Percentiles rank a stretch among this genome's conserved stretches.
Evolutionary conservation across 2,888 invertebrate genomes (phyloP).

Genomic region (Agonopterix arenella): DNA sequence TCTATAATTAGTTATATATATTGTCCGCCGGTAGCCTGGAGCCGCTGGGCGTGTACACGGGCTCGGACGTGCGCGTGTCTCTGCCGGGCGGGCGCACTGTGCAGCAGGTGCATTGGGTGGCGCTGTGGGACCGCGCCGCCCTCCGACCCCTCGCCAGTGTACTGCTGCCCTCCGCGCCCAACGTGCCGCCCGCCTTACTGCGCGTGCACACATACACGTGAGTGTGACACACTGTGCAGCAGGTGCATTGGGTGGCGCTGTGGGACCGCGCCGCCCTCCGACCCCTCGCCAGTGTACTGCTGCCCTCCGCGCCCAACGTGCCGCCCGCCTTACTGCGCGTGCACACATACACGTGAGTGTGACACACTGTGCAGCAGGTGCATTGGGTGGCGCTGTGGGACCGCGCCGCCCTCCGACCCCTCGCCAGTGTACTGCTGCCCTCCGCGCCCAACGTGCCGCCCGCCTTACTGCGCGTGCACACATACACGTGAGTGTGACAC

Average conservation of each 20-base stretch:
- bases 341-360: conserved; percentile 32
- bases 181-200: conserved; percentile 90
- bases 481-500: conserved; percentile 23
- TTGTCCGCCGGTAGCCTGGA: conserved; percentile 80
- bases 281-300: conserved; percentile 70
- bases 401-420: conserved; percentile 35
- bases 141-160: conserved; percentile 48
- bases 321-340: conserved; percentile 83
- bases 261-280: conserved; percentile 31
- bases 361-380: conserved; percentile 79
- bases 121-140: conserved; percentile 46
- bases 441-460: conserved; percentile 90
- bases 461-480: conserved; percentile 66
- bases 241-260: conserved; percentile 87
- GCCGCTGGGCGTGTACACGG: conserved; percentile 83
- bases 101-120: conserved; percentile 90
- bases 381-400: conserved; percentile 82
- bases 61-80: conserved; percentile 84
- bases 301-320: conserved; percentile 87
- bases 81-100: conserved; percentile 90
- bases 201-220: conserved; percentile 33
- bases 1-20: neutral
- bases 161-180: conserved; percentile 84
- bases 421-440: conserved; percentile 80
- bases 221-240: conserved; percentile 71